Conservation (phyloP, 2,888 invertebrate species). For the Orthosia cruda region DNA sequence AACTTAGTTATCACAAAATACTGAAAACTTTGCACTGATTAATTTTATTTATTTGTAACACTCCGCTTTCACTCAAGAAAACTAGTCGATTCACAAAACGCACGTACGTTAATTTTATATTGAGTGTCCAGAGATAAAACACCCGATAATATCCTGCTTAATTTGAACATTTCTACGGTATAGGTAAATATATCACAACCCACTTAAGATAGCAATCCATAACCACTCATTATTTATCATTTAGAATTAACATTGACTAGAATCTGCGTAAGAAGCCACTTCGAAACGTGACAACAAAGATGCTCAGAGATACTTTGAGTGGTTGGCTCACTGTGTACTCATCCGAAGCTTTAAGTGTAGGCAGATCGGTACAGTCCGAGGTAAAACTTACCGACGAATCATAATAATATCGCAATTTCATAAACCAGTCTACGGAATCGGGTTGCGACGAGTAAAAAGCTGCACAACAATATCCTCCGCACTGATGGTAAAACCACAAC, state of each 20-base stretch:
- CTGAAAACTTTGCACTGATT: conserved; percentile 15
- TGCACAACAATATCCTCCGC: conserved; percentile 70
- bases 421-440: conserved; percentile 74
- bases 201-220: conserved; percentile 42
- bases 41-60: conserved; percentile 3
- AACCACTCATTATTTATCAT: conserved; percentile 37
- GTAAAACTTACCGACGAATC: conserved; percentile 86
- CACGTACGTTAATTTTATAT: conserved; percentile 37
- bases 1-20: conserved; percentile 5
- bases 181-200: conserved; percentile 1
- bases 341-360: conserved; percentile 19
- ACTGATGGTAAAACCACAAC: conserved; percentile 71
- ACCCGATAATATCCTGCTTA: conserved; percentile 30
- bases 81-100: conserved; percentile 1
- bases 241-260: conserved; percentile 13
- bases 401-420: conserved; percentile 89
- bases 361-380: conserved; percentile 10
- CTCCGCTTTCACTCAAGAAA: conserved; percentile 10
- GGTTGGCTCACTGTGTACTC: conserved; percentile 35
- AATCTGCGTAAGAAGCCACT: conserved; percentile 34
- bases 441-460: conserved; percentile 42
- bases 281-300: conserved; percentile 47
- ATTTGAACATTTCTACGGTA: conserved; percentile 21
- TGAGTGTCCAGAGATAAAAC: conserved; percentile 24
- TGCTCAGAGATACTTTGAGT: conserved; percentile 28